Evolutionary conservation across 2,113 vertebrate genomes (phyloP), one percentile per base, ranked within the genome.

Genomic region (Toxotes jaculatrix): DNA sequence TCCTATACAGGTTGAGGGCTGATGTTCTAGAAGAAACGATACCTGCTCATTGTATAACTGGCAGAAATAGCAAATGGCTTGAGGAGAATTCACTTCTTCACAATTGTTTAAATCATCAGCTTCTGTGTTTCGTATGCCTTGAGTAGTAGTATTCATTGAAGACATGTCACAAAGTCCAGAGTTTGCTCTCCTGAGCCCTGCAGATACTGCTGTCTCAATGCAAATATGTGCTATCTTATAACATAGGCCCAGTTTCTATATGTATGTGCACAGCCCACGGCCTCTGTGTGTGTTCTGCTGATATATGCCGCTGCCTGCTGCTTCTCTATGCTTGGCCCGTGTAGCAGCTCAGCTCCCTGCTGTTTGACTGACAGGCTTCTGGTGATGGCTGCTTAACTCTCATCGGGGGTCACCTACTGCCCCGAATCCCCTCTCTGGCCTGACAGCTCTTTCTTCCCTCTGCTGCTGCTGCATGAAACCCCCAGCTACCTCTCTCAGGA

Each of bases 241-340:
- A 36, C 49, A 13, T 1, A 38, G 70, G 19, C 47, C 83, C n/a
- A 27, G 16, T 38, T 64, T 69, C 61, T 70, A 13, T 74, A 56
- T 64, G 73, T 78, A 70, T 72, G 45, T 55, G 49, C 62, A 43
- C 23, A 51, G 64, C 32, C 43, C 16, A 5, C 10, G 1, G 27
- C 49, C 53, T 84, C 43, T 86, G 83, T 92, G 93, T 95, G 95
- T 95, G 95, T 94, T 96, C 91, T 83, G 82, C 67, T 96, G 96
- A 97, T 96, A 95, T 96, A 96, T 96, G 95, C 94, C 77, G 87
- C 95, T 86, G 91, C 93, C 93, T 78, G 90, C 92, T 93, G 93
- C 75, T 87, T 83, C 95, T 88, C 93, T 91, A 82, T 64, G 31
- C 88, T 27, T 57, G 82, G 81, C 76, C 83, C 56, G 79, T 96